A percentile compares a stretch with the other conserved stretches of the same genome.
Conservation (phyloP, 2,797 vertebrate species). For the Lutjanus argentimaculatus region DNA sequence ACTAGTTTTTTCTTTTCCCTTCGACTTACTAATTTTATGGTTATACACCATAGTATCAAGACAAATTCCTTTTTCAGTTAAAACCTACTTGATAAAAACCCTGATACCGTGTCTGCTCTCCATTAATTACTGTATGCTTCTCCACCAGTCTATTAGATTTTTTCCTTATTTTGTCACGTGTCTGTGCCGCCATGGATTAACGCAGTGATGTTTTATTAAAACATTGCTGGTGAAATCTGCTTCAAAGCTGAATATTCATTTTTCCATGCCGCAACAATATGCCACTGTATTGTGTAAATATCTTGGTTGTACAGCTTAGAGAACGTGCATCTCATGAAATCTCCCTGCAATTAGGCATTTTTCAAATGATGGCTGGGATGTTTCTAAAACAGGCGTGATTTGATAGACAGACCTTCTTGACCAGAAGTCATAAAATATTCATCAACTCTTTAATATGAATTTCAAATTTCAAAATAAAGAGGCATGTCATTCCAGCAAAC, state of each 20-base stretch:
- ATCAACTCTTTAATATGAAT: slow-evolving; percentile 35
- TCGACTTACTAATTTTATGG: neutral
- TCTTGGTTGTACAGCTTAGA: neutral
- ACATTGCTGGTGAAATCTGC: neutral
- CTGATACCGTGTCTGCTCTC: neutral
- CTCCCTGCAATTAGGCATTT: neutral
- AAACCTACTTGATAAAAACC: neutral
- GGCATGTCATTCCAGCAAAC: slow-evolving; percentile 25
- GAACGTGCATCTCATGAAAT: slow-evolving; percentile 3
- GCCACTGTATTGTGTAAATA: neutral
- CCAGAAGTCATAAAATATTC: slow-evolving; percentile 38
- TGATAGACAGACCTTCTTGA: slow-evolving; percentile 12
- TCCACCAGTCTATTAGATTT: neutral
- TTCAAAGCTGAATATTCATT: neutral
- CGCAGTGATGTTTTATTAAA: neutral
- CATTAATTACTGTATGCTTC: neutral
- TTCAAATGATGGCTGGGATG: neutral
- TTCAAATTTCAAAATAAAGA: slow-evolving; percentile 32
- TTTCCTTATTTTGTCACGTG: neutral
- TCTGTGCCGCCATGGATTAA: neutral
- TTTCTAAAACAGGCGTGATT: neutral
- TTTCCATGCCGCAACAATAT: neutral
- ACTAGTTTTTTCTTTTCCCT: neutral
- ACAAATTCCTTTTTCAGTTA: neutral
- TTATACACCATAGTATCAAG: neutral